phyloP scores from a whole-genome alignment of 2,888 invertebrate genomes.

The Nezara viridula region DNA sequence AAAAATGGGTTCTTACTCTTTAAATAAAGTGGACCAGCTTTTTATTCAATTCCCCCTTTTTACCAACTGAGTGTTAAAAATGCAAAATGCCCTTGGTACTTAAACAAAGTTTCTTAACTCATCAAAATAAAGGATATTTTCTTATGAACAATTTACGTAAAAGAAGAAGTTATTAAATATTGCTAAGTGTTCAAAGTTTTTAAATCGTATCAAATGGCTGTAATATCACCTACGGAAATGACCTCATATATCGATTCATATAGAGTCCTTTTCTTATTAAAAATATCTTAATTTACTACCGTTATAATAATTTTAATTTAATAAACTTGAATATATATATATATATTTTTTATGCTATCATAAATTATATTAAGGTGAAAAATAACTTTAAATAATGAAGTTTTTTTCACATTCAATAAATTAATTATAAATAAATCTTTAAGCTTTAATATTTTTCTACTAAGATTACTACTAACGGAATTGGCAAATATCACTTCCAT shows the following conservation, averaged over 20 bases:
- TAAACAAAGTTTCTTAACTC: slow-evolving; percentile 34
- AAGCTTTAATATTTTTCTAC: too few relatives aligned
- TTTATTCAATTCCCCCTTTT: slow-evolving; percentile 45
- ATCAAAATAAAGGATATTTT: slow-evolving; percentile 41
- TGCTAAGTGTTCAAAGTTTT: slow-evolving; percentile 9
- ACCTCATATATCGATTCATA: too few relatives aligned
- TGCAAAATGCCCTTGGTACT: slow-evolving; percentile 23
- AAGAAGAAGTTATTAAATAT: slow-evolving; percentile 22
- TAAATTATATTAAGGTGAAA: too few relatives aligned
- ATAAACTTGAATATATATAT: too few relatives aligned
- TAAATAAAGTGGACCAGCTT: slow-evolving; percentile 35
- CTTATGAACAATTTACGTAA: not conserved
- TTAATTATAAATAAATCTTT: too few relatives aligned
- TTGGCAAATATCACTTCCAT: too few relatives aligned
- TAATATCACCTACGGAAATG: not conserved
- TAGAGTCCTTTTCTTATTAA: not conserved
- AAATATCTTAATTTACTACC: not conserved
- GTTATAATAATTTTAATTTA: too few relatives aligned
- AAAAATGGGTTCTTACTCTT: slow-evolving; percentile 46
- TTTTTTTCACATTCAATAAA: too few relatives aligned
- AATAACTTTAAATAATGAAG: too few relatives aligned
- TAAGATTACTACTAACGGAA: too few relatives aligned
- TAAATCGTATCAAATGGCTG: not conserved
- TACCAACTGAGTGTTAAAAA: slow-evolving; percentile 5
- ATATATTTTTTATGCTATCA: too few relatives aligned